Base-by-base conservation (phyloP, 2,888 invertebrate genomes). In the Mimumesa dahlbomi region DNA sequence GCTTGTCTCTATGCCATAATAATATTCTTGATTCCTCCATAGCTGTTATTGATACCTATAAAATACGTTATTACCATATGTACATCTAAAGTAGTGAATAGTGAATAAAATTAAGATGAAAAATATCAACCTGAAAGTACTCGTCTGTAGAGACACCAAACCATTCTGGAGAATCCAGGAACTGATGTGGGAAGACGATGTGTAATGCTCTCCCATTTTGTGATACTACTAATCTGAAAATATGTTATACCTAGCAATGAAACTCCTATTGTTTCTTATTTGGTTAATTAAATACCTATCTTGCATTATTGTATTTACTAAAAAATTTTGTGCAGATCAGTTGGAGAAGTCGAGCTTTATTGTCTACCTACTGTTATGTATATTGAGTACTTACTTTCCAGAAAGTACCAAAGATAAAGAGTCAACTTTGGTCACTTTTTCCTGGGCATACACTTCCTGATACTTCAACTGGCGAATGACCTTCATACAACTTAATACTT, bases 101-200 rank as follows among this genome's bases (percentile, higher is more conserved):
- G n/a, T n/a, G n/a, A 18, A 2, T 18, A 16, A 42, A 16, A 42
- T 13, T 38, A 38, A 21, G 5, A 42, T 5, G 21, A 25, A 34
- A 34, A 42, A 25, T 40, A 38, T 19, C 11, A 34, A 95, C 95
- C 92, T 96, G 96, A 90, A 96, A 96, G 88, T 92, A 95, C 87
- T 96, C 96, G 87, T 96, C 95, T 25, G 95, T 95, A 58, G 95
- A 95, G 46, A 96, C 95, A 72, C 95, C 95, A 90, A 96, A 96
- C 95, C 96, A 96, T 91, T 96, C 96, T 52, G 96, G 95, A 73
- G 95, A 95, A 90, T 96, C 96, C 78, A 96, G 92, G 91, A 96
- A 96, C 91, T 96, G 96, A 91, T 95, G 95, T 63, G 94, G 94
- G 90, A 95, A 94, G 88, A 96, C 95, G 89, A 96, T 95, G 90